Percentiles rank a stretch among this genome's conserved stretches.
phyloP scores from a whole-genome alignment of 2,113 vertebrate species.

The Gallinago paraguaiae region DNA sequence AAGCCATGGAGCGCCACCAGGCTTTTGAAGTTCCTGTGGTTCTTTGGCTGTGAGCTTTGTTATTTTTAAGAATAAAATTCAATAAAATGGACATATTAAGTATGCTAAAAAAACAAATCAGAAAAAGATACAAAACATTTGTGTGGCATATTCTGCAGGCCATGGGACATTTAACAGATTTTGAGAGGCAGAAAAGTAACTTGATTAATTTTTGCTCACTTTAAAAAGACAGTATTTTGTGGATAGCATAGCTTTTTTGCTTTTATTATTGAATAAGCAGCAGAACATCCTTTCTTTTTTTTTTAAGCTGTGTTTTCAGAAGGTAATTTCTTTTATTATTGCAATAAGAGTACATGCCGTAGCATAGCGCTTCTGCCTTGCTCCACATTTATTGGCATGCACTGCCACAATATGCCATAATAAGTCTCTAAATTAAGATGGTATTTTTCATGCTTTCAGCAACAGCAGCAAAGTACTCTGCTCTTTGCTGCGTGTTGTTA shows the following conservation, averaged over 20 bases:
- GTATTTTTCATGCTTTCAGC: constrained; percentile 55
- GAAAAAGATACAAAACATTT: neutral
- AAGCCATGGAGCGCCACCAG: neutral
- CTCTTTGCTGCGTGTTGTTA: constrained; percentile 52
- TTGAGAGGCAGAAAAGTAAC: neutral
- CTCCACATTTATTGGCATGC: neutral
- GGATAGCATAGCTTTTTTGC: neutral
- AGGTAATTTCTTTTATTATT: neutral
- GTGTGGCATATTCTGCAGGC: neutral
- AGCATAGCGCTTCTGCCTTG: neutral
- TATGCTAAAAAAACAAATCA: neutral
- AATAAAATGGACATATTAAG: neutral
- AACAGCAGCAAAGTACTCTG: constrained; percentile 28
- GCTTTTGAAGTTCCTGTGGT: neutral
- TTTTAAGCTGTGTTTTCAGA: neutral
- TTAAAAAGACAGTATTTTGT: neutral
- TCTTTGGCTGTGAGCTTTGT: neutral
- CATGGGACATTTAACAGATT: neutral
- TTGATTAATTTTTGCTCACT: neutral
- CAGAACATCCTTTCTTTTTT: neutral
- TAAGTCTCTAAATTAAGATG: constrained; percentile 43
- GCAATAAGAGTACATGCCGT: neutral
- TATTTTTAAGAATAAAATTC: neutral
- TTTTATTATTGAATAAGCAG: neutral
- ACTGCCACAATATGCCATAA: neutral